phyloP scores from a whole-genome alignment of 2,797 vertebrate species.

The Alauda arvensis region DNA sequence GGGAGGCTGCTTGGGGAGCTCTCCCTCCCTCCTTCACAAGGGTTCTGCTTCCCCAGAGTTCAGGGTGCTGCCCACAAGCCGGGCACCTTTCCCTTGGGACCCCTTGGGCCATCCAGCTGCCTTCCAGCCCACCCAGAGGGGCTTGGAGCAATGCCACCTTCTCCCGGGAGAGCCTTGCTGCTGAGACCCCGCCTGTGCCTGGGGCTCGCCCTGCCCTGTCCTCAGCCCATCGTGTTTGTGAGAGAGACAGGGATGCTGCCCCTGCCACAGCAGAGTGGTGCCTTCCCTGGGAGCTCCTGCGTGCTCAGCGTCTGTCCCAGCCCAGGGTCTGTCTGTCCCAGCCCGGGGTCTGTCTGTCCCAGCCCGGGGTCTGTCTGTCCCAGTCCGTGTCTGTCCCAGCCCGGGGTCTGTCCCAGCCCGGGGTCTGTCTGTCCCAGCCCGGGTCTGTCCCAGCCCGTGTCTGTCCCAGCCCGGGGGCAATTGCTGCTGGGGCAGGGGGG shows the following conservation, averaged over 20 bases:
- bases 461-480: background rate
- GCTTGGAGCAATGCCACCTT: background rate
- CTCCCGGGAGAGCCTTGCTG: background rate
- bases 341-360: no score
- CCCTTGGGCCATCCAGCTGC: background rate
- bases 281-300: background rate
- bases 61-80: background rate
- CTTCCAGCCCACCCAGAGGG: background rate
- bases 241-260: background rate
- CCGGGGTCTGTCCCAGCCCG: background rate
- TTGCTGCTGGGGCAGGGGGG: fast-evolving
- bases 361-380: no score
- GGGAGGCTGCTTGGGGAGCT: fast-evolving
- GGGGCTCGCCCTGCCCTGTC: background rate
- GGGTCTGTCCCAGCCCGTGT: no score
- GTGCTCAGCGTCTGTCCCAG: fast-evolving
- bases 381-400: no score
- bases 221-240: background rate
- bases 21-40: fast-evolving
- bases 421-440: no score
- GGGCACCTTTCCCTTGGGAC: background rate
- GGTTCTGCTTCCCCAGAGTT: background rate
- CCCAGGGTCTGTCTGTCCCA: background rate
- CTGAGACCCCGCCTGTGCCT: fast-evolving
- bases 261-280: fast-evolving